Evolutionary conservation across 2,113 vertebrate species (phyloP).

Genomic region (Archilochus colubris): DNA sequence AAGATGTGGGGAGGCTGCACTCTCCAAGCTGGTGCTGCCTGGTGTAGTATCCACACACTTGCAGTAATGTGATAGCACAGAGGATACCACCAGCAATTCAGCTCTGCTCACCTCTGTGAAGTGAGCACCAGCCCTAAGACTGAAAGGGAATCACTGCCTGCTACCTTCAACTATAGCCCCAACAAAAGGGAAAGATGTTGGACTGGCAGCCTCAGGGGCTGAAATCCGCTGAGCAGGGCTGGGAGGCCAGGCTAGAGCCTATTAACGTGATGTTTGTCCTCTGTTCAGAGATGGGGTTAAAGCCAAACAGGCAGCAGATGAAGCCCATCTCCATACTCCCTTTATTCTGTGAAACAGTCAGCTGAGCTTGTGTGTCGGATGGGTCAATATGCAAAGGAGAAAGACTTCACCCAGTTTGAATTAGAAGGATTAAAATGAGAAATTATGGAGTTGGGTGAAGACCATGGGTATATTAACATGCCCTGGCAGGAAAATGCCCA

Average conservation of each 20-base stretch:
- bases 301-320: neutral
- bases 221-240: neutral
- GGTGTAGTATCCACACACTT: neutral
- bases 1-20: neutral
- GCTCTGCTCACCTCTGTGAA: neutral
- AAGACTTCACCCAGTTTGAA: neutral
- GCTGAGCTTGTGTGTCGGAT: neutral
- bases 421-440: neutral
- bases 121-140: neutral
- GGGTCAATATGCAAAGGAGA: neutral
- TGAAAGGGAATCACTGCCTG: neutral
- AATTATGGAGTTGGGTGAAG: neutral
- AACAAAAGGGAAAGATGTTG: neutral
- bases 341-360: neutral
- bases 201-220: neutral
- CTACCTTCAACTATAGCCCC: neutral
- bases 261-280: neutral
- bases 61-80: neutral
- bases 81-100: neutral
- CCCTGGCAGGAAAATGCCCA: neutral
- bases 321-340: neutral
- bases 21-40: neutral
- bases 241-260: neutral
- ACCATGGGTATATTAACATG: neutral
- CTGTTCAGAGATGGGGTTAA: neutral